Conservation (phyloP, 1,140 invertebrate species). For the Neotoxoptera formosana region DNA sequence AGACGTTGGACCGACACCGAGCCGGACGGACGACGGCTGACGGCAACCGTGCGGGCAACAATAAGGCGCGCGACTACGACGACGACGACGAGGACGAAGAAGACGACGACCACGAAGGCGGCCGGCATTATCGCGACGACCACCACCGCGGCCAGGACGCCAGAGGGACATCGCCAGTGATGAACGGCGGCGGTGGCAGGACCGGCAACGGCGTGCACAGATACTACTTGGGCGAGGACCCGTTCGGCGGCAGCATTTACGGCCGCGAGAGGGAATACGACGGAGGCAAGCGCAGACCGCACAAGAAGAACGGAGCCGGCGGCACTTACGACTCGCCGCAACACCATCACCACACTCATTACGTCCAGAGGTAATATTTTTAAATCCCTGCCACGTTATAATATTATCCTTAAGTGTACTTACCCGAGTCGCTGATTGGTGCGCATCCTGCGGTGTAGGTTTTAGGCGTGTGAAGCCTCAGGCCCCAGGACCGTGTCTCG, state of each 20-base stretch:
- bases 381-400: not conserved
- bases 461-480: not conserved
- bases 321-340: not conserved
- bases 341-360: conserved; percentile 26
- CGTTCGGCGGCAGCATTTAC: conserved; percentile 80
- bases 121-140: not conserved
- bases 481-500: no score
- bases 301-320: conserved; percentile 8
- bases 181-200: conserved; percentile 50
- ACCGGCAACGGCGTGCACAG: conserved; percentile 67
- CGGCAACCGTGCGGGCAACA: not conserved
- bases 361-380: conserved; percentile 46
- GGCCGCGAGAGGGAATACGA: conserved; percentile 81
- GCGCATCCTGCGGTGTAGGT: not conserved
- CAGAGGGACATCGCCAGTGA: not conserved
- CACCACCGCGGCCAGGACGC: not conserved
- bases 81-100: not conserved
- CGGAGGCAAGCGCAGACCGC: conserved; percentile 63
- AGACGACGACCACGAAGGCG: not conserved
- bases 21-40: conserved; percentile 57
- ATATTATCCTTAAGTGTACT: not conserved
- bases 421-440: not conserved
- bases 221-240: conserved; percentile 84
- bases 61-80: not conserved
- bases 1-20: conserved; percentile 61